Evolutionary conservation across 2,113 vertebrate genomes (phyloP).

Genomic region (Manacus vitellinus): DNA sequence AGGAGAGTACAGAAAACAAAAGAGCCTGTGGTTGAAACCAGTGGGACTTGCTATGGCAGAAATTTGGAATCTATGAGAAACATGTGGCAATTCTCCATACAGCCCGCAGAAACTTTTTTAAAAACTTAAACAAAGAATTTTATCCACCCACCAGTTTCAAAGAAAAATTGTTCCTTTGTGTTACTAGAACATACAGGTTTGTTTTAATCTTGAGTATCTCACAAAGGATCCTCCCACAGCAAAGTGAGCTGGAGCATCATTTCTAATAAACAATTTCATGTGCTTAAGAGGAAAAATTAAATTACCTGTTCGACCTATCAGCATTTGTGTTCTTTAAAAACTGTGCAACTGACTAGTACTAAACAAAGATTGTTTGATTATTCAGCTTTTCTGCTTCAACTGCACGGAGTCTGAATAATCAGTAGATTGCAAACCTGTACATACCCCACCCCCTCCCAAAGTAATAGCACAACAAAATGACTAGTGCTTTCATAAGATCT

Average conservation of each 20-base stretch:
- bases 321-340: neutral
- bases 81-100: constrained; percentile 72
- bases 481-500: neutral
- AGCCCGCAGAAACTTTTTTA: constrained; percentile 36
- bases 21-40: constrained; percentile 67
- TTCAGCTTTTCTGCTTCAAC: neutral
- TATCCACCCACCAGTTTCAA: constrained; percentile 67
- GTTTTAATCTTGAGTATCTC: constrained; percentile 61
- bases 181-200: constrained; percentile 67
- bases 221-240: constrained; percentile 44
- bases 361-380: neutral
- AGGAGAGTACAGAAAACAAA: constrained; percentile 69
- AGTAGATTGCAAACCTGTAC: neutral
- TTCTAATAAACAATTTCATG: neutral
- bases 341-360: neutral
- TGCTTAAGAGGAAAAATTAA: neutral
- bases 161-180: constrained; percentile 71
- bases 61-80: constrained; percentile 79
- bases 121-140: constrained; percentile 51
- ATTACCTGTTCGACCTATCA: neutral
- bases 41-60: constrained; percentile 78
- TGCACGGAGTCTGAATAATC: neutral
- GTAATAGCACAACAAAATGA: neutral
- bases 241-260: neutral
- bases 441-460: neutral